Percentiles rank a stretch among this genome's conserved stretches.
phyloP scores from a whole-genome alignment of 1,140 invertebrate species.

The Drosophila orosa region DNA sequence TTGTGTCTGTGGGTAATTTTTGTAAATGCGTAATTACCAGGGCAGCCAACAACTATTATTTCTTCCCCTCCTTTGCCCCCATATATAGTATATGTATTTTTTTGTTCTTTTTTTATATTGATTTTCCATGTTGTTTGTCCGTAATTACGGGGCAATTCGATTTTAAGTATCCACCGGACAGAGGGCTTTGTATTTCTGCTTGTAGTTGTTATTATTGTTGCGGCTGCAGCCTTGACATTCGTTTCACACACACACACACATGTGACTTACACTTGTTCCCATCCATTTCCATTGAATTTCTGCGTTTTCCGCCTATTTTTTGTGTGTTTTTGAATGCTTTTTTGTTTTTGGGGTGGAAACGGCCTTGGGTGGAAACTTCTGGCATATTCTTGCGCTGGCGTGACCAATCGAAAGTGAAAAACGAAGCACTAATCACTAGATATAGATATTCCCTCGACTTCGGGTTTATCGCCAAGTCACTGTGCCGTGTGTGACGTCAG shows the following conservation, averaged over 20 bases:
- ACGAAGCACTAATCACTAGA: conserved; percentile 26
- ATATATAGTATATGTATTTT: background rate
- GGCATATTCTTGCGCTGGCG: conserved; percentile 27
- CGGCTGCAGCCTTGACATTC: conserved; percentile 49
- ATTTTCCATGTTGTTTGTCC: conserved; percentile 40
- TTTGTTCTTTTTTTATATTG: conserved; percentile 32
- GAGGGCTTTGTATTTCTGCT: conserved; percentile 12
- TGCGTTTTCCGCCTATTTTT: conserved; percentile 1
- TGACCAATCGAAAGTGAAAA: conserved; percentile 34
- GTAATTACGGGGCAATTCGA: conserved; percentile 50
- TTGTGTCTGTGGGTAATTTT: conserved; percentile 36
- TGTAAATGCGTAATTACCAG: conserved; percentile 57
- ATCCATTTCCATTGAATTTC: conserved; percentile 13
- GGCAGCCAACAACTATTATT: conserved; percentile 23
- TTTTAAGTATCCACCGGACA: conserved; percentile 28
- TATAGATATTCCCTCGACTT: conserved; percentile 18
- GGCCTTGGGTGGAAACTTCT: conserved; percentile 47
- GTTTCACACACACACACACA: conserved; percentile 19
- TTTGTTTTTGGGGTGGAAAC: conserved; percentile 7
- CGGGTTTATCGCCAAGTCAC: conserved; percentile 14
- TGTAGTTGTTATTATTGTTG: conserved; percentile 13
- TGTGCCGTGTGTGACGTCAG: conserved; percentile 36
- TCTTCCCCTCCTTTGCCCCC: background rate
- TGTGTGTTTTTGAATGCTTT: background rate
- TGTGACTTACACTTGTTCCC: conserved; percentile 28